Conservation (phyloP, 1,140 invertebrate species). For the Lasaia peninsularis region DNA sequence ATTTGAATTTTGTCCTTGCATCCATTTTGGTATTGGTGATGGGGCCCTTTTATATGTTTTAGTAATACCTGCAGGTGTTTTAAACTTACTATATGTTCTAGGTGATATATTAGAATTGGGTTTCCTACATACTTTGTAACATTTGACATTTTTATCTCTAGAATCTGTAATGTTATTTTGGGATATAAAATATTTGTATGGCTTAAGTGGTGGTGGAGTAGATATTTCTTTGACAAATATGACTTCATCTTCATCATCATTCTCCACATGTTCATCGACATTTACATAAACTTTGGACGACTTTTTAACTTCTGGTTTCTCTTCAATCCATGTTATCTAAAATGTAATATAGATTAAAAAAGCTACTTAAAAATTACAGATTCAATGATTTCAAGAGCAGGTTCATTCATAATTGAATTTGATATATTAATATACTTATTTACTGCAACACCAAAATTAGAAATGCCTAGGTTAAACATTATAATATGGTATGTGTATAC, state of each 20-base stretch:
- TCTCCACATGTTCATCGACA: conserved; percentile 45
- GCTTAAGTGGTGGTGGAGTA: conserved; percentile 35
- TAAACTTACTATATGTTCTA: conserved; percentile 49
- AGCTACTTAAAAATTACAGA: no score
- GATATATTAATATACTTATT: no score
- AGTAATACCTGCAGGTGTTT: conserved; percentile 50
- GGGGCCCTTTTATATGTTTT: conserved; percentile 54
- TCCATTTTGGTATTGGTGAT: conserved; percentile 51
- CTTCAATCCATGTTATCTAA: conserved; percentile 54
- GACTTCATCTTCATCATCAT: conserved; percentile 48
- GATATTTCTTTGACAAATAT: conserved; percentile 56
- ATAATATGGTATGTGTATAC: no score
- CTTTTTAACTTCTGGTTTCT: conserved; percentile 42
- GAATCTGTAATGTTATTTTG: conserved; percentile 32
- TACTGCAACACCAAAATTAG: no score
- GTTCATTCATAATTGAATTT: no score
- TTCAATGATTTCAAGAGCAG: no score
- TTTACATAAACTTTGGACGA: conserved; percentile 50
- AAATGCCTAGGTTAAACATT: no score
- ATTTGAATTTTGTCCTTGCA: conserved; percentile 45
- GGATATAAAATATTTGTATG: conserved; percentile 46
- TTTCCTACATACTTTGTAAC: conserved; percentile 45
- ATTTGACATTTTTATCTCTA: conserved; percentile 29
- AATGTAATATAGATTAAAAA: conserved; percentile 19
- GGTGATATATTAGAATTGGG: conserved; percentile 39